Evolutionary conservation across 2,888 invertebrate species (phyloP).

Genomic region (Pseudococcus longispinus): DNA sequence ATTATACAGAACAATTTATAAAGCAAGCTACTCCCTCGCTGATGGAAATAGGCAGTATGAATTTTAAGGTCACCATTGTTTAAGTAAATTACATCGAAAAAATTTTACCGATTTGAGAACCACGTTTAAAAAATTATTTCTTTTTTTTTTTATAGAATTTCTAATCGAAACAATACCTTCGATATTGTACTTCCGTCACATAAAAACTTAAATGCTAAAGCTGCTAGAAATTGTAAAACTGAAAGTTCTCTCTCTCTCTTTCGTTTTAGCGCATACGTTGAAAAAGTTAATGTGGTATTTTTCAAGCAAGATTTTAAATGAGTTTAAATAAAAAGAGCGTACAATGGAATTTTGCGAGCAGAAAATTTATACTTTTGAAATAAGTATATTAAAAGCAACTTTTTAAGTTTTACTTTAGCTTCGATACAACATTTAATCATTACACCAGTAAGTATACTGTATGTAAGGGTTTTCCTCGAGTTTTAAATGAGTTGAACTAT

Average conservation of each 20-base stretch:
- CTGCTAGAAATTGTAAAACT: neutral
- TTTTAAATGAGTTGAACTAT: conserved; percentile 38
- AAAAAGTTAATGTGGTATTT: neutral
- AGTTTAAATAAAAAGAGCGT: neutral
- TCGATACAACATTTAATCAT: conserved; percentile 24
- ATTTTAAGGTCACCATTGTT: conserved; percentile 28
- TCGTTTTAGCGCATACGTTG: neutral
- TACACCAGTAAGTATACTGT: neutral
- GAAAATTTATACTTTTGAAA: conserved; percentile 9
- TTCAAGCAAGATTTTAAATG: neutral
- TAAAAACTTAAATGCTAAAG: neutral
- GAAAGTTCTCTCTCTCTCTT: neutral
- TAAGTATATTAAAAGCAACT: conserved; percentile 15
- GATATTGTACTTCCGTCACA: neutral
- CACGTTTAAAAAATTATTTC: neutral
- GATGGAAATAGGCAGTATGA: neutral
- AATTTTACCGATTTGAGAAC: neutral
- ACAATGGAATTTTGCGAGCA: conserved; percentile 2
- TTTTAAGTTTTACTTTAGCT: conserved; percentile 24
- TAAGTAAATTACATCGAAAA: neutral
- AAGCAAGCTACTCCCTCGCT: conserved; percentile 9
- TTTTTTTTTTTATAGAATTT: neutral
- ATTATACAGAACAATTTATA: conserved; percentile 23
- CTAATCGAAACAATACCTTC: neutral
- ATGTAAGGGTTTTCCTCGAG: neutral